Base-by-base conservation (phyloP, 1,140 invertebrate genomes). In the Goniozus legneri region DNA sequence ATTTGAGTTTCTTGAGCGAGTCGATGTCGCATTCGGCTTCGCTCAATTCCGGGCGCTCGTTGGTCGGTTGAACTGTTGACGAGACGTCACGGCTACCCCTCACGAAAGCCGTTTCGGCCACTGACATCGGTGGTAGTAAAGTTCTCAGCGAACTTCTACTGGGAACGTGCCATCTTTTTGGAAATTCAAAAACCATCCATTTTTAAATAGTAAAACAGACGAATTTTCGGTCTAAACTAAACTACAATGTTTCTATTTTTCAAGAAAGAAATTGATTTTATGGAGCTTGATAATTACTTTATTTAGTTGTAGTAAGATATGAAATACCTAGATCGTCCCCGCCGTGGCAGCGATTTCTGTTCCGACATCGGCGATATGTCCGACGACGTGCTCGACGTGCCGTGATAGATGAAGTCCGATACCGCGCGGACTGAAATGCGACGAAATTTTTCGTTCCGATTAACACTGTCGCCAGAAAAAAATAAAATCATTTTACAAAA, bases 351-450 rank as follows among this genome's bases (percentile, higher is more conserved):
- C 50, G 85, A 87, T 69, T 87, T 87, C 73, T 86, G 84, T 69
- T 87, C 85, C 54, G 84, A 85, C 82, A 86, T 85, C 55, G 84
- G 85, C 56, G 84, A 87, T 64, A 87, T 82, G 72, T 88, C 85
- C 58, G 85, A 87, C 30, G 85, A 87, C 48, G 85, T 88, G 75
- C 84, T 87, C 58, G 85, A 87, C 67, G 83, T 82, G 66, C 84
- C 84, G 69, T 87, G 85, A 67, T 87, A 87, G 63, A 86, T 82
- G 67, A 84, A 85, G 75, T 83, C 85, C 81, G 77, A 71, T 76
- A 79, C 73, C 47, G 72, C 72, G 49, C 71, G 70, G 73, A 76
- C 73, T 76, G 36, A 52, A 54, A 63, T 35, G 4, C 12, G n/a
- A 24, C 2, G 2, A 34, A 10, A 8, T 27, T 31, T 19, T 22